These are phyloP conservation scores for Vollenhovia emeryi DNA, from an alignment of 1,140 invertebrate species.

Conservation along the genomic window DNA sequence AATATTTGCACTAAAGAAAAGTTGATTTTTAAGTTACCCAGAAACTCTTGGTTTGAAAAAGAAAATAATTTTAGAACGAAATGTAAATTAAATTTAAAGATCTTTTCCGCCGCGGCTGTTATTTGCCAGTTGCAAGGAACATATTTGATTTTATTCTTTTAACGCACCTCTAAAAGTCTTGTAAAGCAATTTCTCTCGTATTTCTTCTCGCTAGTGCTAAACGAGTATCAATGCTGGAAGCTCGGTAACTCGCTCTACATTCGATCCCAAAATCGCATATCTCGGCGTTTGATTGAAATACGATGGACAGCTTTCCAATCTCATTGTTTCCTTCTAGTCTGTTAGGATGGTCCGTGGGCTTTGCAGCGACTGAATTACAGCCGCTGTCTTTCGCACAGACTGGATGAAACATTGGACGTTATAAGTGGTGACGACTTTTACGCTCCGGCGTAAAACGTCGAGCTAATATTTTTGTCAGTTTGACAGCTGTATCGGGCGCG, in stretches of 20 bases:
- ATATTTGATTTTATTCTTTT: neutral
- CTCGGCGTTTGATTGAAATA: conserved; percentile 56
- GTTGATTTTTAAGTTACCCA: neutral
- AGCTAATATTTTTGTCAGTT: neutral
- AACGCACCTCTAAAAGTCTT: neutral
- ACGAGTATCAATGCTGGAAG: neutral
- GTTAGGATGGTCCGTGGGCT: neutral
- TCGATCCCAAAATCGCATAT: conserved; percentile 38
- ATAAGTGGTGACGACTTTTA: conserved; percentile 11
- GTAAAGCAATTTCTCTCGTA: neutral
- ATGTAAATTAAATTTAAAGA: neutral
- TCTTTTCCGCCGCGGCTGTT: neutral
- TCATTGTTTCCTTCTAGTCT: conserved; percentile 27
- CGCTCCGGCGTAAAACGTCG: neutral
- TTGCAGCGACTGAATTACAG: conserved; percentile 29
- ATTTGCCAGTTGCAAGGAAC: neutral
- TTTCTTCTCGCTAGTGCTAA: neutral
- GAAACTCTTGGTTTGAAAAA: conserved; percentile 1
- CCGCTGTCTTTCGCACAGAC: conserved; percentile 1
- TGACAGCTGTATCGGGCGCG: neutral
- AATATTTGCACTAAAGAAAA: neutral
- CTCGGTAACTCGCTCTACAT: neutral
- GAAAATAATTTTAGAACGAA: neutral
- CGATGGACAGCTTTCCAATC: conserved; percentile 48
- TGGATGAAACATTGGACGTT: conserved; percentile 15